Base-by-base conservation (phyloP, 2,113 vertebrate species). In the Peromyscus leucopus region DNA sequence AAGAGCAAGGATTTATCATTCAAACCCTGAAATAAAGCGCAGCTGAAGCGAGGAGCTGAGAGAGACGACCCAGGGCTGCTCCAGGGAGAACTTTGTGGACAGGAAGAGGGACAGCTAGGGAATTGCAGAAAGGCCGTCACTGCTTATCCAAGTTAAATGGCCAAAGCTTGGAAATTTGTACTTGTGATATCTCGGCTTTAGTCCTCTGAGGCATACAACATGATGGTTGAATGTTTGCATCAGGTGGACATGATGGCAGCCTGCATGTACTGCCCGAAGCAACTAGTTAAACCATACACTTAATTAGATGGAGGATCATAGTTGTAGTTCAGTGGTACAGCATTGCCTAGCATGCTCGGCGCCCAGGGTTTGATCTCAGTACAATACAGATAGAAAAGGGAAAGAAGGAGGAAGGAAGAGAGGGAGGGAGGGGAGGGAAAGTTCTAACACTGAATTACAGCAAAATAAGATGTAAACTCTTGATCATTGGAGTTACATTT, bases 261-360 rank as follows among this genome's bases (percentile, higher is more conserved):
- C 4, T 31, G 13, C 2, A 16, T 16, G 4, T 5, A 2, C 1
- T 17, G 22, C 63, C 63, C 17, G 24, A 3, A 15, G 33, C 28
- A 1, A 2, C 16, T 28, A 7, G 48, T 39, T 36, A 21, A 17
- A 24, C 6, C 12, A 21, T 4, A 26, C 16, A 15, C 36, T 75
- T 51, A 65, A 72, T 55, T n/a, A 57, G 71, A 85, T 31, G 55
- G 4, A n/a, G 26, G n/a, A 28, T 57, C 51, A 6, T 33, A 26
- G 17, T 1, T 42, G 2, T 31, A 61, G 87, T 48, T 59, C 87
- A 33, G 9, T 42, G 15, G 28, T 26, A 13, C 13, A 59, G n/a
- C 16, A 7, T 57, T 59, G 51, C 9, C 36, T 42, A 89, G 36
- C 7, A 13, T 11, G 36, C 13, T 1, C n/a, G 31, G 21, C 8